Conservation (phyloP, 2,113 vertebrate species). For the Crotophaga sulcirostris region DNA sequence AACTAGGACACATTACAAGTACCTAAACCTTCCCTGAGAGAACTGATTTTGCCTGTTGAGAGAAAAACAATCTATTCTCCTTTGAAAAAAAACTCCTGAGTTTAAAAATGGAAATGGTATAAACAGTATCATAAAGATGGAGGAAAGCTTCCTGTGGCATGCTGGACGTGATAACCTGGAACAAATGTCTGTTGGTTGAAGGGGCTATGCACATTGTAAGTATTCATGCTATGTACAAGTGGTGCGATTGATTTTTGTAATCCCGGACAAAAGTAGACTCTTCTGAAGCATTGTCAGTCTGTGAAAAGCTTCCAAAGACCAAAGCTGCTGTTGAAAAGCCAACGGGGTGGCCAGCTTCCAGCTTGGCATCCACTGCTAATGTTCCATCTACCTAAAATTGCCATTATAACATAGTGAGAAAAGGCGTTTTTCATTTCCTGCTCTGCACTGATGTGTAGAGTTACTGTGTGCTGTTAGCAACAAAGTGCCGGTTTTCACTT, state of each 20-base stretch:
- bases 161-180: background rate
- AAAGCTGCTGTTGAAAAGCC: slow-evolving; percentile 41
- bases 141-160: background rate
- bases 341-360: slow-evolving; percentile 30
- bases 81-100: background rate
- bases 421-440: slow-evolving; percentile 51
- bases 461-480: slow-evolving; percentile 6
- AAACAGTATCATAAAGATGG: background rate
- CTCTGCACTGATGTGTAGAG: background rate
- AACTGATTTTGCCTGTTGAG: background rate
- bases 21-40: background rate
- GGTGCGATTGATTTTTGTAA: slow-evolving; percentile 11
- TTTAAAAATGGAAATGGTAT: background rate
- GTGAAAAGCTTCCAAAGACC: slow-evolving; percentile 34
- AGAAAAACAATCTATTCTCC: background rate
- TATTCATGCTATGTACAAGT: background rate
- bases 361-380: slow-evolving; percentile 35
- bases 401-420: slow-evolving; percentile 50
- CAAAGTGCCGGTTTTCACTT: slow-evolving; percentile 13
- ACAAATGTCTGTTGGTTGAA: background rate
- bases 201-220: background rate
- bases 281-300: slow-evolving; percentile 29
- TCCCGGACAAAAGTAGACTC: slow-evolving; percentile 13
- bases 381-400: slow-evolving; percentile 56
- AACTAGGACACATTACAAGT: background rate